Evolutionary conservation across 1,140 invertebrate genomes (phyloP).

Genomic region (Triops longicaudatus): DNA sequence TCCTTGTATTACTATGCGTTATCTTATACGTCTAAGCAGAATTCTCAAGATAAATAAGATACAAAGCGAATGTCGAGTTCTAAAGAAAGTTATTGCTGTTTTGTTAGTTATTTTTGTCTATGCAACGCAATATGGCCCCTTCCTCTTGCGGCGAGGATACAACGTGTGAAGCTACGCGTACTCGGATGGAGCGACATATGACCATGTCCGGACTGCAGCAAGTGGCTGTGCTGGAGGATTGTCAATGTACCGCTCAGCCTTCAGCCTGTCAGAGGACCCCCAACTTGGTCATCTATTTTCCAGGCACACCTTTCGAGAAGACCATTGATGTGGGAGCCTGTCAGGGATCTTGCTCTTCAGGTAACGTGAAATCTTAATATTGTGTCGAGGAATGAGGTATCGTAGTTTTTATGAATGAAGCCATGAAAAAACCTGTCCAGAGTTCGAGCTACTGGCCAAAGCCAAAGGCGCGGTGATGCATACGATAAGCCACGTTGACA

Average conservation of each 20-base stretch:
- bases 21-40: neutral
- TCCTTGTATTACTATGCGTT: neutral
- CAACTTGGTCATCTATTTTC: conserved; percentile 40
- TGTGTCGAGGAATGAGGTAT: neutral
- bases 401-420: neutral
- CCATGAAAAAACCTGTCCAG: neutral
- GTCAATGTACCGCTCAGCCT: conserved; percentile 39
- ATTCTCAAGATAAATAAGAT: conserved; percentile 8
- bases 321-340: conserved; percentile 44
- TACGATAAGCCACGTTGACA: neutral
- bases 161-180: conserved; percentile 38
- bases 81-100: too few species aligned
- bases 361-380: conserved; percentile 30
- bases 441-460: conserved; percentile 15
- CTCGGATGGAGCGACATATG: conserved; percentile 41
- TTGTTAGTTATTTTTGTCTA: conserved; percentile 23
- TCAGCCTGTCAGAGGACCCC: conserved; percentile 39
- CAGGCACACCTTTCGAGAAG: conserved; percentile 44
- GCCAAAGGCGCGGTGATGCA: conserved; percentile 2
- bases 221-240: conserved; percentile 42
- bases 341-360: conserved; percentile 40
- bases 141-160: conserved; percentile 39
- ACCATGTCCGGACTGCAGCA: conserved; percentile 42
- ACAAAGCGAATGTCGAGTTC: too few species aligned
- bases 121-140: conserved; percentile 26